Percentiles rank a stretch among this genome's conserved stretches.
phyloP scores from a whole-genome alignment of 2,888 invertebrate genomes.

The Parnassius apollo region DNA sequence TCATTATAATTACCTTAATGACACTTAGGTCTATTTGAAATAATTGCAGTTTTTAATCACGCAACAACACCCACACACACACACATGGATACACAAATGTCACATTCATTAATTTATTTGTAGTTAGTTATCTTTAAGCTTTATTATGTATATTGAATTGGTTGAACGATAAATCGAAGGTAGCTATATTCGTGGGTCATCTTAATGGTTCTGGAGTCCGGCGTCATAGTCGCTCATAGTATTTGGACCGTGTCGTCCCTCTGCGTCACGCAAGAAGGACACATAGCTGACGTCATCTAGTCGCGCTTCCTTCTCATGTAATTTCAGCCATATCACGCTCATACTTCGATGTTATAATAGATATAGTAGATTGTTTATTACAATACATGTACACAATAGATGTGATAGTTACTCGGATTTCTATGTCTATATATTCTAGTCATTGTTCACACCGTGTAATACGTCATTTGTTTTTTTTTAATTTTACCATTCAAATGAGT shows the following conservation, averaged over 20 bases:
- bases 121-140: constrained; percentile 1
- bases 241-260: constrained; percentile 42
- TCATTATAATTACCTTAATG: constrained; percentile 26
- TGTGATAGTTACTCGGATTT: background rate
- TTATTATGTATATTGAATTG: background rate
- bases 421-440: background rate
- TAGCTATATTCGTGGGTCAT: background rate
- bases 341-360: background rate
- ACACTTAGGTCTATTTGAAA: constrained; percentile 8
- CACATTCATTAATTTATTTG: constrained; percentile 1
- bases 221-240: constrained; percentile 13
- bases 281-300: constrained; percentile 34
- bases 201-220: background rate
- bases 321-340: constrained; percentile 13
- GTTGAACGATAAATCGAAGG: background rate
- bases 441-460: background rate
- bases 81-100: background rate
- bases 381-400: too few relatives aligned
- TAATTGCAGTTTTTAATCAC: constrained; percentile 14
- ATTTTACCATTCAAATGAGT: too few relatives aligned
- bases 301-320: constrained; percentile 33
- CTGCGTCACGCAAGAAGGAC: constrained; percentile 46
- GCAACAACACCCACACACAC: constrained; percentile 1
- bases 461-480: background rate
- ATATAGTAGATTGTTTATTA: background rate